Base-by-base conservation (phyloP, 2,113 vertebrate species). In the Heliornis fulica region DNA sequence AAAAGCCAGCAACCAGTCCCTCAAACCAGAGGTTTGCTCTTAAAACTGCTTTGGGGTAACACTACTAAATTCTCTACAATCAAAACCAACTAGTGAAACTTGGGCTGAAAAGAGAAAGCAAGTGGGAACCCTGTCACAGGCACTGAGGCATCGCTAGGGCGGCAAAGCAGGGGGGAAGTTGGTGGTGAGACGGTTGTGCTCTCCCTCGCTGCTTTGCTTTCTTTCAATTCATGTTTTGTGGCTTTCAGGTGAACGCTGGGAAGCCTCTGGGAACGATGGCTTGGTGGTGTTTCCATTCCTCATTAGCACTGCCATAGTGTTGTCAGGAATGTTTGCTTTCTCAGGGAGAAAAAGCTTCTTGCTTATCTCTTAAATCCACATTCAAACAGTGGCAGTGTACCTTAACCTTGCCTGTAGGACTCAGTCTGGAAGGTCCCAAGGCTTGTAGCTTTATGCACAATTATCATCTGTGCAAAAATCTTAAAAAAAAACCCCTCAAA, bases 131-230 rank as follows among this genome's bases (percentile, higher is more conserved):
- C 21, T 1, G 0, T 5, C 34, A 20, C 34, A 78, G 38, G 57
- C 53, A 7, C 20, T 4, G 25, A 38, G 23, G 15, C 21, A 10
- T 2, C 7, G n/a, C 13, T 12, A 16, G 36, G 26, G 57, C 1
- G 2, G 40, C 17, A 46, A 18, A 48, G 59, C 59, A 20, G 59
- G 0, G 0, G 34, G 29, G 45, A 61, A 3, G 50, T 19, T 8
- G 0, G 31, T 0, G 4, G 26, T 2, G 26, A 38, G 54, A 19
- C 0, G 1, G 40, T 32, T 38, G 45, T 4, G 2, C 29, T 69
- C 68, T 36, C 18, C 32, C 16, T 5, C 1, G 0, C 23, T 65
- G 45, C n/a, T 53, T 38, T 46, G 28, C 69, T 70, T 38, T 45
- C 79, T 88, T 41, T 48, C 45, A 81, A 50, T 85, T 54, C 68